These are phyloP conservation scores for Heliconius erato DNA, from an alignment of 2,888 invertebrate genomes.

Conservation along the genomic window DNA sequence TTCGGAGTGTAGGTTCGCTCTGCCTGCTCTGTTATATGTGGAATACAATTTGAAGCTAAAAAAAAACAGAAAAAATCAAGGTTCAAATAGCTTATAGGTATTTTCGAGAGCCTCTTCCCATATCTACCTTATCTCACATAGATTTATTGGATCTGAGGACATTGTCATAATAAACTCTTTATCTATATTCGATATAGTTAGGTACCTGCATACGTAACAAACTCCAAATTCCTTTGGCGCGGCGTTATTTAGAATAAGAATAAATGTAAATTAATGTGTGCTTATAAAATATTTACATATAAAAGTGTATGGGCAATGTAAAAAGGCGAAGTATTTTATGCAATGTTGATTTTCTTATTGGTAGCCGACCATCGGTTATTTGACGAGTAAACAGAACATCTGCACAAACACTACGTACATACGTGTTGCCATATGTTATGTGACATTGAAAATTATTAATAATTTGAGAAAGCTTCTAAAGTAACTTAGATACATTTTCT, in stretches of 20 bases:
- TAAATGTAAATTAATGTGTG: constrained; percentile 14
- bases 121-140: constrained; percentile 36
- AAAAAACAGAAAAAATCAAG: constrained; percentile 34
- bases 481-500: constrained; percentile 15
- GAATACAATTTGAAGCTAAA: too few relatives aligned
- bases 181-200: background rate
- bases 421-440: constrained; percentile 64
- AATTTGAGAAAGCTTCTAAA: constrained; percentile 35
- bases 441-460: constrained; percentile 31
- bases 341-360: constrained; percentile 64
- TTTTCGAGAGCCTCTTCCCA: constrained; percentile 42
- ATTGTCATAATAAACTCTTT: constrained; percentile 22
- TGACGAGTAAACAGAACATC: constrained; percentile 69
- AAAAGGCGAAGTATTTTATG: constrained; percentile 61
- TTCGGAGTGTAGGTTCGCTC: too few relatives aligned
- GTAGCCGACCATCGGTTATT: constrained; percentile 62
- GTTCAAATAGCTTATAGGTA: constrained; percentile 39
- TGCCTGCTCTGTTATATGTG: too few relatives aligned
- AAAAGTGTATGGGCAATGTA: constrained; percentile 16
- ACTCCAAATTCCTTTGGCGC: background rate
- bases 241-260: background rate
- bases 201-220: background rate
- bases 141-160: constrained; percentile 35
- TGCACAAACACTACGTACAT: constrained; percentile 55
- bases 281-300: constrained; percentile 34